A percentile compares a stretch with the other conserved stretches of the same genome.
Conservation (phyloP, 2,113 vertebrate species). For the Struthio camelus region DNA sequence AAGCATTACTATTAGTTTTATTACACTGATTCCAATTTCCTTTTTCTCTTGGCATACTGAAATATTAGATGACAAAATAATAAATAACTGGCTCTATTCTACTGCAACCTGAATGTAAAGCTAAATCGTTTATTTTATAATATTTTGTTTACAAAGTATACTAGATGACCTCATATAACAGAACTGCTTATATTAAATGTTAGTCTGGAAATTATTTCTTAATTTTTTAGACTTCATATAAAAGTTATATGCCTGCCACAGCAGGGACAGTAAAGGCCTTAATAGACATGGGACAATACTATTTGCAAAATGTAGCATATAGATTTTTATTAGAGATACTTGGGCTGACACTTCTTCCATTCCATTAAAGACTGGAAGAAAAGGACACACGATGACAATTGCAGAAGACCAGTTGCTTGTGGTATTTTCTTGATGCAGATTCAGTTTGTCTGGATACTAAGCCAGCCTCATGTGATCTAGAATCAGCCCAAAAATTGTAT, state of each 20-base stretch:
- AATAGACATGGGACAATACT: not conserved
- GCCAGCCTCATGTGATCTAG: not conserved
- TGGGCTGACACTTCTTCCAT: not conserved
- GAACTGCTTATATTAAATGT: not conserved
- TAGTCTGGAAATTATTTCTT: not conserved
- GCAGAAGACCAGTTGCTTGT: not conserved
- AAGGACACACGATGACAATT: not conserved
- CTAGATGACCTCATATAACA: accelerated
- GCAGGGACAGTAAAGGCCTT: not conserved
- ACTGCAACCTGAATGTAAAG: not conserved
- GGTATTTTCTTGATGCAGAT: not conserved
- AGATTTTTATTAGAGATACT: not conserved
- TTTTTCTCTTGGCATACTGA: not conserved
- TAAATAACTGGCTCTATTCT: not conserved
- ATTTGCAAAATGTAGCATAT: not conserved
- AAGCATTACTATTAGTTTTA: not conserved
- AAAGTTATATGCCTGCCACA: not conserved
- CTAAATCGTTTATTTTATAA: not conserved
- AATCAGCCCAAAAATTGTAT: not conserved
- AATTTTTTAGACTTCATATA: not conserved
- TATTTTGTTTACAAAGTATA: not conserved
- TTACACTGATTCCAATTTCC: not conserved
- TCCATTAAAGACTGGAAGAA: not conserved
- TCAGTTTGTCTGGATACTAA: not conserved
- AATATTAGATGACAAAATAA: not conserved